phyloP scores from a whole-genome alignment of 2,888 invertebrate genomes.

The Pogonocherus hispidulus region DNA sequence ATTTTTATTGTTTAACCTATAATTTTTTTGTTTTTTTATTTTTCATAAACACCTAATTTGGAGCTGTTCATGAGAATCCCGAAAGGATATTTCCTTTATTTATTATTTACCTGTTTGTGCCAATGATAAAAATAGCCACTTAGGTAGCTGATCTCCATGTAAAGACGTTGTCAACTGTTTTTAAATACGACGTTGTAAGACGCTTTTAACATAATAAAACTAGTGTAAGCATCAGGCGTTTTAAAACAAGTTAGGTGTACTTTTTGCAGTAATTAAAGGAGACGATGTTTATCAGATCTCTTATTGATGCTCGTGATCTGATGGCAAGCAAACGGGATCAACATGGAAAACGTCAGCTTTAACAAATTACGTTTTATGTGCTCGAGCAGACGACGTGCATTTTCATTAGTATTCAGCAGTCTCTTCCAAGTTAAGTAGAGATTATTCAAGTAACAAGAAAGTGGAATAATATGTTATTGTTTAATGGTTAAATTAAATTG shows the following conservation, averaged over 20 bases:
- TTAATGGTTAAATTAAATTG: too few relatives aligned
- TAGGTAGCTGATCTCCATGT: background rate
- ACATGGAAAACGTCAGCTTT: constrained; percentile 29
- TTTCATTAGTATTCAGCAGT: constrained; percentile 15
- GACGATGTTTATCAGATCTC: constrained; percentile 40
- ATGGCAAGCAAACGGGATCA: constrained; percentile 24
- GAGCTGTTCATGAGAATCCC: too few relatives aligned
- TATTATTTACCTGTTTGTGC: too few relatives aligned
- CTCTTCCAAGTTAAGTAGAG: background rate
- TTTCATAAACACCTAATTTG: too few relatives aligned
- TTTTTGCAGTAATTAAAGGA: constrained; percentile 43
- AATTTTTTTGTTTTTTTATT: too few relatives aligned
- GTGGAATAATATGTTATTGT: too few relatives aligned
- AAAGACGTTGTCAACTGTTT: background rate
- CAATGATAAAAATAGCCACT: too few relatives aligned
- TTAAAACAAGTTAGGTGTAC: constrained; percentile 38
- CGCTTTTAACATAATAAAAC: constrained; percentile 19
- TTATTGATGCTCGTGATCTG: constrained; percentile 36
- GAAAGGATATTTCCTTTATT: too few relatives aligned
- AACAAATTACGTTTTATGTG: constrained; percentile 21
- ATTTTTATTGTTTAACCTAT: too few relatives aligned
- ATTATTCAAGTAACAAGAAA: too few relatives aligned
- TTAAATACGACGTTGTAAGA: constrained; percentile 25
- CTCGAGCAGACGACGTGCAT: background rate
- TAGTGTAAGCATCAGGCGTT: constrained; percentile 30